Evolutionary conservation across 2,888 invertebrate genomes (phyloP), one percentile per base, ranked within the genome.

Genomic region (Autographa pulchrina): DNA sequence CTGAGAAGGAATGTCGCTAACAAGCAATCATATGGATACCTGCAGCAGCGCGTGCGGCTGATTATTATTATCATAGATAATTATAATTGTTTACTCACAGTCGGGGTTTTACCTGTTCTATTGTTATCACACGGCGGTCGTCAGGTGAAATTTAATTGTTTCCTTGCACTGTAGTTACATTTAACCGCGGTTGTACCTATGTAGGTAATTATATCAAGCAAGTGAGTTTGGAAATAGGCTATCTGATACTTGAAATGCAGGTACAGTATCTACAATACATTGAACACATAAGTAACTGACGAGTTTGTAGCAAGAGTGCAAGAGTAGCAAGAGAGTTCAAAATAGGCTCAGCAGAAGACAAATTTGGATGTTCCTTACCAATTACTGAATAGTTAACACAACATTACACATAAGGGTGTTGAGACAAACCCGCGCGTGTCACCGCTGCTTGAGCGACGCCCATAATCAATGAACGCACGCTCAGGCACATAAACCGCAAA

Each of bases 81-180:
- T 48, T 48, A 3, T n/a, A 18, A n/a, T n/a, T n/a, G n/a, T n/a
- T n/a, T 11, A 8, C 11, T 16, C 32, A 20, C 48, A 9, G 13
- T 31, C 59, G 79, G 76, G 79, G 38, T 62, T 78, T 78, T 70
- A 65, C 64, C 70, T 25, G 18, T n/a, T 59, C 31, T 63, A 31
- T 20, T 60, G 38, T 54, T 14, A 64, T 41, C 25, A 59, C 65
- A 14, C 16, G 48, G 11, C 13, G 11, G 43, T 14, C 20, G 63
- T 13, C 61, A 25, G 62, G 43, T 25, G 11, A 31, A 56, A 54
- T 38, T 25, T 52, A 25, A 67, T 25, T 59, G 20, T 65, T 59
- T 48, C 54, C 54, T 68, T 68, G 25, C 38, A 65, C 62, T 68
- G 18, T 59, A 56, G 16, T 38, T 48, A 25, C 52, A 18, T 58